These are phyloP conservation scores for Tympanuchus pallidicinctus DNA, from an alignment of 2,113 vertebrate species.

Conservation along the genomic window DNA sequence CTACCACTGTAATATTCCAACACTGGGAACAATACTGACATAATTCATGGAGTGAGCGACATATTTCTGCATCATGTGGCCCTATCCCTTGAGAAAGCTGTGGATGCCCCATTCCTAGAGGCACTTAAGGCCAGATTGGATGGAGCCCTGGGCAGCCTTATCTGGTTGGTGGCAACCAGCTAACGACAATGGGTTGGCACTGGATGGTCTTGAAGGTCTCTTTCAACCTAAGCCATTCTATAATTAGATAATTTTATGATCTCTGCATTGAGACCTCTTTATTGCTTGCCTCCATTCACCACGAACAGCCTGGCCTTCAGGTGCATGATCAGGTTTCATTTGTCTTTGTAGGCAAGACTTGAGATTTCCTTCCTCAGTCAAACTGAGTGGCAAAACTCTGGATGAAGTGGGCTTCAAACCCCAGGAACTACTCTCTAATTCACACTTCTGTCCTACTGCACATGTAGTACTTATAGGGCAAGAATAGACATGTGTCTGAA, in stretches of 20 bases:
- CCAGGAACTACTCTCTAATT: background rate
- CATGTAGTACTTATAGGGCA: background rate
- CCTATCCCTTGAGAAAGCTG: background rate
- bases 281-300: background rate
- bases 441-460: background rate
- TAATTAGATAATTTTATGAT: no score
- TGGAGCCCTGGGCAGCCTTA: no score
- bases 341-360: background rate
- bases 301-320: background rate
- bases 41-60: background rate
- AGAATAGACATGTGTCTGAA: background rate
- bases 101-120: no score
- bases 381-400: background rate
- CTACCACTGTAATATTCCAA: background rate
- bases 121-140: no score
- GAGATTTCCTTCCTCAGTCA: background rate
- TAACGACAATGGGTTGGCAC: no score
- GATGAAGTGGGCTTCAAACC: background rate
- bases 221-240: no score
- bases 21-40: background rate
- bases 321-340: background rate
- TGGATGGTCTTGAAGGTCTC: no score
- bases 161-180: no score
- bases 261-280: background rate
- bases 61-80: rapidly evolving